Base-by-base conservation (phyloP, 2,113 vertebrate genomes). In the Caretta caretta region DNA sequence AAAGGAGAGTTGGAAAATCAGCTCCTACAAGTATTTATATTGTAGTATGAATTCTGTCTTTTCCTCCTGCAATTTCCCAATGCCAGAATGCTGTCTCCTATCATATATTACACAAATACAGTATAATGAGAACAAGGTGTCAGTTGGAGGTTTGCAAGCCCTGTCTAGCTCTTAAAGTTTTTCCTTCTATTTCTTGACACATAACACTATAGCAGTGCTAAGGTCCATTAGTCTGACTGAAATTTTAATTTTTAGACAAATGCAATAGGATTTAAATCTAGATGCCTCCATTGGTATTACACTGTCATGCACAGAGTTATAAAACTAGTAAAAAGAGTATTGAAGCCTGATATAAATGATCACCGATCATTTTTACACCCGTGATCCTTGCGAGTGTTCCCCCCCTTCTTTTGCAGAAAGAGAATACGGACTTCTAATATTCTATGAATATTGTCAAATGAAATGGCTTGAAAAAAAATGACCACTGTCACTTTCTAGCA, bases 101-200 rank as follows among this genome's bases (percentile, higher is more conserved):
- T 87, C 49, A 79, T 94, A 72, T 90, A 83, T 51, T 75, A 49
- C 84, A 78, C 93, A 62, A 29, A 93, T 90, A 96, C 19, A 93
- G 16, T 84, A 46, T 91, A 97, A 59, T 95, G 51, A 84, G 84
- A 91, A 85, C 90, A 96, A 97, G 93, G 92, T 96, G 82, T 93
- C 86, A 50, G 93, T 49, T 90, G 65, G 89, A 91, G 25, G n/a
- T 42, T 89, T 90, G 56, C 50, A 94, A 88, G n/a, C 86, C 85
- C 57, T 72, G 10, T 29, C 14, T 90, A 75, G 35, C 38, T 93
- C 92, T 88, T 88, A n/a, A 76, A 69, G 6, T 51, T 80, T 88
- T 85, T 87, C 84, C 3, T 72, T 17, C 25, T 20, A 0, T 89
- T 93, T 88, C 54, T 96, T 96, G 86, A 93, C 54, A 50, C 82